Conservation (phyloP, 2,797 vertebrate genomes). For the Carcharodon carcharias region DNA sequence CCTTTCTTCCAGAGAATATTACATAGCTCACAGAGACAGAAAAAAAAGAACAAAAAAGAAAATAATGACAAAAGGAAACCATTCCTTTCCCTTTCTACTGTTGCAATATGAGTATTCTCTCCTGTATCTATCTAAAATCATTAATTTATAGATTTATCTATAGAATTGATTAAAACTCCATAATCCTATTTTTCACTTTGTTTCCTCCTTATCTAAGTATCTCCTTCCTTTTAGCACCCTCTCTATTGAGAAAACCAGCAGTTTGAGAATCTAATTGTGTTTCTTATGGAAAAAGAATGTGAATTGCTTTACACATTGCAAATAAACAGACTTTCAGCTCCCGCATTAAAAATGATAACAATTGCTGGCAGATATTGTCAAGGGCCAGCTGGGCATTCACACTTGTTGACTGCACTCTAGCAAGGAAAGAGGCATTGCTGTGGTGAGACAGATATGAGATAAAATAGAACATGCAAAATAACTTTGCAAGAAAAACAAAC, state of each 20-base stretch:
- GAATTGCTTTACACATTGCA: neutral
- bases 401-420: neutral
- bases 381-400: constrained; percentile 50
- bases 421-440: neutral
- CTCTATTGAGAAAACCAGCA: neutral
- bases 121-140: neutral
- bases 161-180: neutral
- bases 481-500: neutral
- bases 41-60: neutral
- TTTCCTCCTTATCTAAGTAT: neutral
- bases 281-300: constrained; percentile 44
- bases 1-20: neutral
- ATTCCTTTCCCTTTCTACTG: neutral
- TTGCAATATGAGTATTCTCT: neutral
- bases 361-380: constrained; percentile 56
- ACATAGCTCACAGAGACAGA: neutral
- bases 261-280: constrained; percentile 46
- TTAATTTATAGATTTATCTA: neutral
- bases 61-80: neutral
- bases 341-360: constrained; percentile 49
- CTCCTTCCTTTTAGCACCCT: neutral
- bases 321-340: constrained; percentile 51
- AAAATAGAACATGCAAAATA: neutral
- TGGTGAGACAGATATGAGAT: neutral
- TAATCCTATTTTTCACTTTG: neutral